Percentiles rank a stretch among this genome's conserved stretches.
Evolutionary conservation across 1,140 invertebrate genomes (phyloP).

Genomic region (Zaprionus kolodkinae): DNA sequence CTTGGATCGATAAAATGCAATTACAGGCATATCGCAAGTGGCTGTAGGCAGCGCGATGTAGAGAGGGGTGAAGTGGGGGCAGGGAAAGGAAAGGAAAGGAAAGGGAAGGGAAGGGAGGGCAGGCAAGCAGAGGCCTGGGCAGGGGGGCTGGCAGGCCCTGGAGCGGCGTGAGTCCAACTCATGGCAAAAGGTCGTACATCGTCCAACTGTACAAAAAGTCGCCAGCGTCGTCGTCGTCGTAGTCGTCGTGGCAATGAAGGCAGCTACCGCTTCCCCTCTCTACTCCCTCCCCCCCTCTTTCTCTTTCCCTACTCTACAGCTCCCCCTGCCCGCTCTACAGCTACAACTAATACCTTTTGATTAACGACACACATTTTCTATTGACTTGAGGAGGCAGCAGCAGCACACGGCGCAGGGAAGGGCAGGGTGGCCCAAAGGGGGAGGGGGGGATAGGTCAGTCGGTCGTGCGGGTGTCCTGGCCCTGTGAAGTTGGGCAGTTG

Average conservation of each 20-base stretch:
- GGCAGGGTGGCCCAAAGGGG: background rate
- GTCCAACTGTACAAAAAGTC: slow-evolving; percentile 76
- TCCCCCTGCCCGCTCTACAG: slow-evolving; percentile 17
- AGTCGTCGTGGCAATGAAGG: slow-evolving; percentile 64
- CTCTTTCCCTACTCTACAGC: background rate
- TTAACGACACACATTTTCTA: slow-evolving; percentile 83
- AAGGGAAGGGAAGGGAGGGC: background rate
- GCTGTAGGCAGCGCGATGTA: slow-evolving; percentile 60
- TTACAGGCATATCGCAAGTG: slow-evolving; percentile 82
- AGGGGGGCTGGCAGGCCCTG: slow-evolving; percentile 11
- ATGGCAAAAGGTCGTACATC: slow-evolving; percentile 78
- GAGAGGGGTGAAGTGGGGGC: slow-evolving; percentile 10
- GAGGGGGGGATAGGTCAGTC: background rate
- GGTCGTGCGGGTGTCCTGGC: background rate
- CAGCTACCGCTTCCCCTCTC: slow-evolving; percentile 18
- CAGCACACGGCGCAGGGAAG: slow-evolving; percentile 11
- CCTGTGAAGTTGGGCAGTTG: slow-evolving; percentile 75
- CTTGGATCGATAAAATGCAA: slow-evolving; percentile 79
- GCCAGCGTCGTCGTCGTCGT: slow-evolving; percentile 36
- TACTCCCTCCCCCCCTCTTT: background rate
- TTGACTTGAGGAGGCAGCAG: slow-evolving; percentile 60
- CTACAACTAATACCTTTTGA: slow-evolving; percentile 82
- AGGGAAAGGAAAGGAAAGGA: background rate
- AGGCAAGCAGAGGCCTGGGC: background rate
- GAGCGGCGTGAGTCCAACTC: slow-evolving; percentile 53